Conservation (phyloP, 1,140 invertebrate genomes). For the Drepana arcuata region DNA sequence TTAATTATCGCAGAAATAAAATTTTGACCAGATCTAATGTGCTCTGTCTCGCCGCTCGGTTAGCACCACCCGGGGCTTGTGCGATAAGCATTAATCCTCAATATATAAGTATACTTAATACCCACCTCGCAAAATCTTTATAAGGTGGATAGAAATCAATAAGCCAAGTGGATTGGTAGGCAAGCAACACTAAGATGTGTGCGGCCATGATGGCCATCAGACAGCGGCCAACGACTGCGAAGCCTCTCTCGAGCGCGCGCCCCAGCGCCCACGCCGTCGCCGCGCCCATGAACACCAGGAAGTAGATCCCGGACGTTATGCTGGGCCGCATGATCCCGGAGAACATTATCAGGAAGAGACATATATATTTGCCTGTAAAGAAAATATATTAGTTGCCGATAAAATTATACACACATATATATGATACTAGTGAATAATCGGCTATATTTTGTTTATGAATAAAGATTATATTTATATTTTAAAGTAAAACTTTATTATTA, state of each 20-base stretch:
- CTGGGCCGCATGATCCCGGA: slow-evolving; percentile 85
- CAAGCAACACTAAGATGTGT: slow-evolving; percentile 84
- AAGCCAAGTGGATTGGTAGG: slow-evolving; percentile 90
- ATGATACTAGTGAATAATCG: too few species aligned
- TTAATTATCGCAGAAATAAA: too few species aligned
- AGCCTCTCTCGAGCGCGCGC: slow-evolving; percentile 79
- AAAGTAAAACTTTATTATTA: too few species aligned
- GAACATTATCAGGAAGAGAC: slow-evolving; percentile 81
- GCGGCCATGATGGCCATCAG: slow-evolving; percentile 82
- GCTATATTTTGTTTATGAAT: too few species aligned
- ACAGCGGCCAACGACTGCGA: slow-evolving; percentile 80
- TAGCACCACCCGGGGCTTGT: too few species aligned
- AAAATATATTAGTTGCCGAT: too few species aligned
- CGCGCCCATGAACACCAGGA: slow-evolving; percentile 86
- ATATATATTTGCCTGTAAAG: slow-evolving; percentile 79
- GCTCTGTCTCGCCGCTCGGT: too few species aligned
- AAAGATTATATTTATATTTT: too few species aligned
- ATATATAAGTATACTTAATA: too few species aligned
- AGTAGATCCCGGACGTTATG: slow-evolving; percentile 86
- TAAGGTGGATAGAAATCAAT: slow-evolving; percentile 81
- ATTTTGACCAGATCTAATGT: too few species aligned
- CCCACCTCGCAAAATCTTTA: slow-evolving; percentile 77
- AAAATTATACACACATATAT: too few species aligned
- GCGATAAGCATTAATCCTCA: too few species aligned
- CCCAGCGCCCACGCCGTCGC: slow-evolving; percentile 93